Conservation (phyloP, 2,113 vertebrate genomes). For the Crocuta crocuta region DNA sequence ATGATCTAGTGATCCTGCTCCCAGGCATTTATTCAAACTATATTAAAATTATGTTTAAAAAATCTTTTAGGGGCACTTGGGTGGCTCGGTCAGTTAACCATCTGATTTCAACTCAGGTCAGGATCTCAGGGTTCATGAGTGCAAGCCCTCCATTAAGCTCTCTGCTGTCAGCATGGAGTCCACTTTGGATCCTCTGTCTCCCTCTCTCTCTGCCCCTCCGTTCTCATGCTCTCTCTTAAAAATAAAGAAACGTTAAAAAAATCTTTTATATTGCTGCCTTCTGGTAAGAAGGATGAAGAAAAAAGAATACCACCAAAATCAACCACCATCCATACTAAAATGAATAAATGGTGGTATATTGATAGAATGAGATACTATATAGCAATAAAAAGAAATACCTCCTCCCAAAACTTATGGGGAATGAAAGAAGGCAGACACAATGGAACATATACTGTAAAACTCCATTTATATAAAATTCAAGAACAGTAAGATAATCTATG, state of each 20-base stretch:
- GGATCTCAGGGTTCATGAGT: too few species aligned
- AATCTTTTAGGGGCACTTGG: too few species aligned
- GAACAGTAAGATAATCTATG: background rate
- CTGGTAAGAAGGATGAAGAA: background rate
- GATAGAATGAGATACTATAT: background rate
- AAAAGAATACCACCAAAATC: background rate
- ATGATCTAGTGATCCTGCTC: background rate
- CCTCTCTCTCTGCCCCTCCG: too few species aligned
- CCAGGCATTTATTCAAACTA: background rate
- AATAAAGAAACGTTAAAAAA: background rate
- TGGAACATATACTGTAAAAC: background rate
- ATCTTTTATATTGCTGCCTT: background rate
- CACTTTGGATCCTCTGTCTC: too few species aligned
- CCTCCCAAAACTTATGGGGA: background rate
- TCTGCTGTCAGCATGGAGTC: too few species aligned
- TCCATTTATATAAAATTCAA: background rate
- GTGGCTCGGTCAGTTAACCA: too few species aligned
- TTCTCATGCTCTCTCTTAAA: too few species aligned
- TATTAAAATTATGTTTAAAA: background rate
- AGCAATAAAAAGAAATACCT: background rate
- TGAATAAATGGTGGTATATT: background rate
- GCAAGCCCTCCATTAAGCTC: too few species aligned
- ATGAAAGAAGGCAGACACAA: background rate
- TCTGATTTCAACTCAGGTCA: too few species aligned
- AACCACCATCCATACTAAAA: background rate